Evolutionary conservation across 2,888 invertebrate genomes (phyloP), one percentile per base, ranked within the genome.

Genomic region (Amphimallon solstitiale): DNA sequence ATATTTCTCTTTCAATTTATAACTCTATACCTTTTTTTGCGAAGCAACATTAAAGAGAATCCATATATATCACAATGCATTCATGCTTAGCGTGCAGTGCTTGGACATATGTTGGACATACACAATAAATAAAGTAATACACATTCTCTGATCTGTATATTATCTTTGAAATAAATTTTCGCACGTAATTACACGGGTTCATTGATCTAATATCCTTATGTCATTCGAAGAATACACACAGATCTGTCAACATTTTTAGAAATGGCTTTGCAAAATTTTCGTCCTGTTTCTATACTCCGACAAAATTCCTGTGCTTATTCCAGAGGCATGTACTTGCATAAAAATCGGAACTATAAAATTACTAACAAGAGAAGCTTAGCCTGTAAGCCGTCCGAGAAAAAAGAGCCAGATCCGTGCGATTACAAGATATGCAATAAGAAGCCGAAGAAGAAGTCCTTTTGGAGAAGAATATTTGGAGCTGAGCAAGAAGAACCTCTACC

Each of bases 341-440:
- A 68, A 45, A 62, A 65, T 51, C 46, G 67, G 10, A 64, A 38
- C 21, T 68, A 61, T 65, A 46, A 61, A 9, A 40, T 68, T 19
- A 61, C 23, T 7, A 66, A 40, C 35, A 45, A 29, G 17, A 61
- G 49, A 23, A 29, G 29, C 9, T 48, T 48, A 9, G 56, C 29
- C 59, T n/a, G 35, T 6, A 35, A 52, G 15, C 19, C 14, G 3
- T 17, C 38, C 5, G 4, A 40, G 9, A 40, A 45, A n/a, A 34
- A 17, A 7, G 51, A 56, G 12, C 46, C 60, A 10, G 67, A 67
- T 35, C 63, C 54, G 5, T 68, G 68, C 38, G 54, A 62, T 9
- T 29, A 62, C 12, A 59, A 56, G 10, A 35, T 64, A 2, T 70
- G 70, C 65, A 67, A 69, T 10, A 63, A 62, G 37, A 68, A 71